Conservation (phyloP, 2,113 vertebrate genomes). For the Dissostichus mawsoni region DNA sequence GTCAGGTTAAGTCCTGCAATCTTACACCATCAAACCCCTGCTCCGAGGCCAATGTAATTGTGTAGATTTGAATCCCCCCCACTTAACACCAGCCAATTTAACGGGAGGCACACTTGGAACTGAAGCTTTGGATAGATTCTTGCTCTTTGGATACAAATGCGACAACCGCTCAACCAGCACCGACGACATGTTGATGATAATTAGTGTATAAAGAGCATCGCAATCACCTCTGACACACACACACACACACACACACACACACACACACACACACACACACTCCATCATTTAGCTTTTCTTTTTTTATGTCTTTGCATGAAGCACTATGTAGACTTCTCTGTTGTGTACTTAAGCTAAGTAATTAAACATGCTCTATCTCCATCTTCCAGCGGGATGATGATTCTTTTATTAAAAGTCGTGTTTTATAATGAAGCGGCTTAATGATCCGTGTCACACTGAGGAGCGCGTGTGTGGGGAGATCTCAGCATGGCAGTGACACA, state of each 20-base stretch:
- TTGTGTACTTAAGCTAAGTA: not conserved
- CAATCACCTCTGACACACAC: too few relatives aligned
- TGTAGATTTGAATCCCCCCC: too few relatives aligned
- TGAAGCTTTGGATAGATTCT: not conserved
- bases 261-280: too few relatives aligned
- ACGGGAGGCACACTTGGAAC: not conserved
- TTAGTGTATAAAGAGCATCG: too few relatives aligned
- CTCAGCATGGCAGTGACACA: too few relatives aligned
- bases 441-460: not conserved
- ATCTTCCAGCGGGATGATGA: not conserved
- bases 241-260: too few relatives aligned
- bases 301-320: not conserved
- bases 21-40: not conserved
- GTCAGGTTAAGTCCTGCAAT: not conserved
- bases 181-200: not conserved
- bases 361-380: not conserved
- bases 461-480: not conserved
- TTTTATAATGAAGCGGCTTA: not conserved
- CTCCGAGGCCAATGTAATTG: too few relatives aligned
- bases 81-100: not conserved
- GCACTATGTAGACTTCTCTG: not conserved
- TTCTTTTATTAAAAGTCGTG: conserved; percentile 6
- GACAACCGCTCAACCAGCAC: not conserved
- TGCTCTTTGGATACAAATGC: not conserved
- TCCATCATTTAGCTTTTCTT: not conserved